These are phyloP conservation scores for Cotesia congregata DNA, from an alignment of 2,888 invertebrate genomes.

Conservation along the genomic window DNA sequence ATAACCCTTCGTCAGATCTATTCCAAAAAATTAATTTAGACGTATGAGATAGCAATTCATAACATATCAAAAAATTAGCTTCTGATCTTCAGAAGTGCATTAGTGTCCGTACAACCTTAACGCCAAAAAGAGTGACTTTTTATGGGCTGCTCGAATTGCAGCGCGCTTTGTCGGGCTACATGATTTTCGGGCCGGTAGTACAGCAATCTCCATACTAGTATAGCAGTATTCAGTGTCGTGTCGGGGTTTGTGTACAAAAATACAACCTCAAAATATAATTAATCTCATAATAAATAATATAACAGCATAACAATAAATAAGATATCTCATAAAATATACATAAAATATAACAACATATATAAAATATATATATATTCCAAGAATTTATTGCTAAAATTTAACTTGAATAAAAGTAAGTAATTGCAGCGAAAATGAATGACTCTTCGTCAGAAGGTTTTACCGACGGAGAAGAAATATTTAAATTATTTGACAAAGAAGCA, in stretches of 20 bases:
- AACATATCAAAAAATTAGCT: too few species aligned
- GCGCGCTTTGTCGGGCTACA: neutral
- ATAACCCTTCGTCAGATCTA: too few species aligned
- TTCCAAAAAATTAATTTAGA: too few species aligned
- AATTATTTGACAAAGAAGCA: slow-evolving; percentile 16
- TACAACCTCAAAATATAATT: neutral
- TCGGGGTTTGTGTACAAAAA: neutral
- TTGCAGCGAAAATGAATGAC: neutral
- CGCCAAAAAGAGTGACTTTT: neutral
- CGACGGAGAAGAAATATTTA: slow-evolving; percentile 5
- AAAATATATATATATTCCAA: neutral
- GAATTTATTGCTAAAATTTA: neutral
- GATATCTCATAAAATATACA: neutral
- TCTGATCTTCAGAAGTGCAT: too few species aligned
- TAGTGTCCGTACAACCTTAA: too few species aligned
- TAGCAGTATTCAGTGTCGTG: neutral
- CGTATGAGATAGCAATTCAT: too few species aligned
- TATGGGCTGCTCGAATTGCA: neutral
- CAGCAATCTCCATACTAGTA: neutral
- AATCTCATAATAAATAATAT: neutral
- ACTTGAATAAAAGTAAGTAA: neutral
- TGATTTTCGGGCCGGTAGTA: neutral
- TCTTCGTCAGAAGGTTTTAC: slow-evolving; percentile 5
- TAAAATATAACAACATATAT: neutral
- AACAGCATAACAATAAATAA: neutral